These are phyloP conservation scores for Plebejus anna DNA, from an alignment of 2,888 invertebrate species.

Conservation along the genomic window DNA sequence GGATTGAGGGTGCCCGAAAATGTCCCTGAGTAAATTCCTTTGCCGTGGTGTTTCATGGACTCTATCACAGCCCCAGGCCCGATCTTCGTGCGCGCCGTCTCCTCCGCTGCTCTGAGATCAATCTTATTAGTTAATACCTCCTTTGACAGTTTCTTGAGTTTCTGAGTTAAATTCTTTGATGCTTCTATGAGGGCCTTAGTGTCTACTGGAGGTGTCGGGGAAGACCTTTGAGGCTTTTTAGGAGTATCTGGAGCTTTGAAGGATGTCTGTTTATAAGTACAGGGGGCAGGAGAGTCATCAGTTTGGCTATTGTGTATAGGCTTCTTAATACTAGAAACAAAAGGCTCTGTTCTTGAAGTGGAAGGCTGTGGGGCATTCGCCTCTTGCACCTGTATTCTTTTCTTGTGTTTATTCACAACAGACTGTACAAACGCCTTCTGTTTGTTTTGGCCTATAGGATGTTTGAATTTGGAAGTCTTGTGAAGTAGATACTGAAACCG, in stretches of 20 bases:
- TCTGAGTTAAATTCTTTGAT: conserved; percentile 94
- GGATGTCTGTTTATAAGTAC: conserved; percentile 62
- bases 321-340: conserved; percentile 62
- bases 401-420: conserved; percentile 74
- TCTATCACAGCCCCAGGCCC: conserved; percentile 90
- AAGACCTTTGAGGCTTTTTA: conserved; percentile 59
- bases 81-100: conserved; percentile 68
- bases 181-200: conserved; percentile 92
- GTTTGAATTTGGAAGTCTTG: conserved; percentile 75
- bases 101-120: conserved; percentile 70
- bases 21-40: conserved; percentile 97
- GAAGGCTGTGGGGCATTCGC: conserved; percentile 61
- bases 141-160: conserved; percentile 92
- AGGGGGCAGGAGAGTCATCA: conserved; percentile 58
- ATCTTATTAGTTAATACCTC: conserved; percentile 89
- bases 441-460: conserved; percentile 72
- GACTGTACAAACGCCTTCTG: conserved; percentile 77
- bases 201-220: conserved; percentile 75
- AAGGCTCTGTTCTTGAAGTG: conserved; percentile 66
- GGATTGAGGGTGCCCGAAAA: conserved; percentile 97
- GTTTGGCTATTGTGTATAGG: conserved; percentile 56
- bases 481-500: conserved; percentile 74
- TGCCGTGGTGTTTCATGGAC: conserved; percentile 95
- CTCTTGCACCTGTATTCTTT: conserved; percentile 65
- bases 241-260: conserved; percentile 64